Conservation (phyloP, 2,797 vertebrate genomes). For the Phoebastria nigripes region DNA sequence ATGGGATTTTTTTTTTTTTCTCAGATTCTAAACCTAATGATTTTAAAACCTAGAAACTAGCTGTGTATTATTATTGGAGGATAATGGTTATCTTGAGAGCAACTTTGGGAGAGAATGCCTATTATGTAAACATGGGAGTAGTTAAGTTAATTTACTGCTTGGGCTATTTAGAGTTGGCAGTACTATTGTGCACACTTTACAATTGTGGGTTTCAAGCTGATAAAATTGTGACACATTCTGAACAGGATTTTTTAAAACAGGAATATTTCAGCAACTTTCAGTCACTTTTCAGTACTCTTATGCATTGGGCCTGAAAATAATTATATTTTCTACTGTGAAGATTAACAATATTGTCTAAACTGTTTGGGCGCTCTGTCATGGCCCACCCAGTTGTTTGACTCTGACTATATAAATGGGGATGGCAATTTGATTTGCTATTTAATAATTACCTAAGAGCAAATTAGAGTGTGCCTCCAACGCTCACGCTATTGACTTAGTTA, state of each 20-base stretch:
- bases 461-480: neutral
- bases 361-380: neutral
- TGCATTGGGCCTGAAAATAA: neutral
- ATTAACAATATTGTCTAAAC: neutral
- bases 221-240: neutral
- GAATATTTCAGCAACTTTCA: neutral
- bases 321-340: neutral
- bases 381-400: neutral
- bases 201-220: neutral
- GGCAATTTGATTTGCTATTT: slow-evolving; percentile 33
- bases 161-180: neutral
- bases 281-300: neutral
- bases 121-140: neutral
- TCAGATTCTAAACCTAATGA: neutral
- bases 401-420: neutral
- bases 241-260: neutral
- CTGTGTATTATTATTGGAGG: neutral
- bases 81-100: neutral
- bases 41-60: neutral
- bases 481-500: neutral
- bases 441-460: slow-evolving; percentile 14
- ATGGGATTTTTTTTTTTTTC: neutral
- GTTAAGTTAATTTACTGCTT: neutral
- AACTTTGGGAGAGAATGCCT: neutral
- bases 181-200: neutral